phyloP scores from a whole-genome alignment of 2,797 vertebrate species.

The Ictinia mississippiensis region DNA sequence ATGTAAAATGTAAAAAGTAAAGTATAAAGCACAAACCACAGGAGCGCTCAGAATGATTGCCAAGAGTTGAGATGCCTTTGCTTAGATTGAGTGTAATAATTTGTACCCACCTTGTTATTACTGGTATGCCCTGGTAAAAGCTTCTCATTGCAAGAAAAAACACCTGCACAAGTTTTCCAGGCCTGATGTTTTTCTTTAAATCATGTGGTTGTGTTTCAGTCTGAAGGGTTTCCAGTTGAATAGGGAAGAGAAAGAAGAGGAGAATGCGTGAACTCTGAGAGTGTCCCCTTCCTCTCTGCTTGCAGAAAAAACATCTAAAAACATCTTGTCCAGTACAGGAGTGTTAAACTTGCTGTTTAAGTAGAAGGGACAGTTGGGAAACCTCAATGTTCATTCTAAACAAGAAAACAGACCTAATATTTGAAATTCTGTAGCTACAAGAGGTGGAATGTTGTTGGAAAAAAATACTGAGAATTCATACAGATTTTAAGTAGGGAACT shows the following conservation, averaged over 20 bases:
- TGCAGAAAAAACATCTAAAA: background rate
- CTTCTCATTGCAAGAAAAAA: background rate
- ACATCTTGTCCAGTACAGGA: background rate
- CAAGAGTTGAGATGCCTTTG: background rate
- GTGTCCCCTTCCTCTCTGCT: background rate
- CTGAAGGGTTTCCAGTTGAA: background rate
- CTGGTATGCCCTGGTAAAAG: background rate
- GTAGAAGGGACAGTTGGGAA: background rate
- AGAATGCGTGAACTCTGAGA: background rate
- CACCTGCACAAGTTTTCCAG: background rate
- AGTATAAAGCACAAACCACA: background rate
- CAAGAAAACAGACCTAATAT: background rate
- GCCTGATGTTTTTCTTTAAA: background rate
- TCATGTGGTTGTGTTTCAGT: background rate
- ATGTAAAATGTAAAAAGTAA: background rate
- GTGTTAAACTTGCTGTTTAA: background rate
- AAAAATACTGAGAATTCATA: background rate
- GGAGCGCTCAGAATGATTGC: background rate
- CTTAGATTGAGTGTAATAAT: background rate
- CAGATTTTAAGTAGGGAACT: background rate
- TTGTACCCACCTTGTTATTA: background rate
- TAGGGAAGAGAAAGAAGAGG: background rate
- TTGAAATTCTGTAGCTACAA: background rate
- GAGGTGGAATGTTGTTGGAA: background rate
- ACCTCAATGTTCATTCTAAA: background rate